Conservation (phyloP, 1,140 invertebrate species). For the Brachionus asplanchnoidis region DNA sequence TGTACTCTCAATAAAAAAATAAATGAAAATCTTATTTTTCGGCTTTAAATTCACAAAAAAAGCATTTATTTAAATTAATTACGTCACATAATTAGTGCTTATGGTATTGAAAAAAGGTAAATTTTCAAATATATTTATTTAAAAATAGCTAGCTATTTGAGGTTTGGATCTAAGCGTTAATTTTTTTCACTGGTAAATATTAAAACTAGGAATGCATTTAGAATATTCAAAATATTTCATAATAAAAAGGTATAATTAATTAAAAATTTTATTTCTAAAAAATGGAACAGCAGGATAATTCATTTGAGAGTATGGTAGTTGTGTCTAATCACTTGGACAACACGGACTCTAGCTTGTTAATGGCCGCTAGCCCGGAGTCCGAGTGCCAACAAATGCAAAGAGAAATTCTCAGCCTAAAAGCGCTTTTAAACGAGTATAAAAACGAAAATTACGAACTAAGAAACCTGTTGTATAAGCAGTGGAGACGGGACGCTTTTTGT, state of each 20-base stretch:
- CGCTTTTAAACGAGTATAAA: background rate
- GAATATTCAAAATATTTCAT: background rate
- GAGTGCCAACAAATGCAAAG: background rate
- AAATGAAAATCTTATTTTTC: no score
- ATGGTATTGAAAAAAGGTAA: no score
- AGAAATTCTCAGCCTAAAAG: background rate
- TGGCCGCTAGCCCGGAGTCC: background rate
- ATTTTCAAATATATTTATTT: no score
- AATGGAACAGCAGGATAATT: background rate
- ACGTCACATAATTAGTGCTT: no score
- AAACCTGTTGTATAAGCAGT: background rate
- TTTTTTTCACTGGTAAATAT: background rate
- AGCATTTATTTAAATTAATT: no score
- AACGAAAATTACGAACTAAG: background rate
- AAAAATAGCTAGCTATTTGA: no score
- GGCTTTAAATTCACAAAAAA: no score
- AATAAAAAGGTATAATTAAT: conserved; percentile 12
- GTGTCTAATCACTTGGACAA: background rate
- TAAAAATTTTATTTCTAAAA: background rate
- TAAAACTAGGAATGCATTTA: background rate
- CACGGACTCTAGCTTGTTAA: background rate
- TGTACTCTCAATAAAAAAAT: no score
- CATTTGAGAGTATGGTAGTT: conserved; percentile 5
- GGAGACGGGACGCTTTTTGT: background rate
- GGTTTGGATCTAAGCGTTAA: no score